Conservation (phyloP, 2,113 vertebrate genomes). For the Carassius carassius region DNA sequence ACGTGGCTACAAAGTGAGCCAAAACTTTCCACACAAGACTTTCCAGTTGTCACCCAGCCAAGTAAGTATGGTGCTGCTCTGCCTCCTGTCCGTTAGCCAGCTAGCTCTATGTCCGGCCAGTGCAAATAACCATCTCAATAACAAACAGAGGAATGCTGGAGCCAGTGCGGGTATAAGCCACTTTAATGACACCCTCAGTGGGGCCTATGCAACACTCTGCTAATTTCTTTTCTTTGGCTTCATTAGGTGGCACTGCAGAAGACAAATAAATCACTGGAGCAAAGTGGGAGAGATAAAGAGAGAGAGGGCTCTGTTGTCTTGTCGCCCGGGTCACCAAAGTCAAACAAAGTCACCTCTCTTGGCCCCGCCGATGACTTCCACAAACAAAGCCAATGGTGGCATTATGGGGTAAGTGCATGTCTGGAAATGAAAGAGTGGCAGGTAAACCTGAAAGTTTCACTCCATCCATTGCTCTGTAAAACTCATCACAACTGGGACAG, state of each 20-base stretch:
- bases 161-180: slow-evolving; percentile 54
- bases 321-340: slow-evolving; percentile 60
- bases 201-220: slow-evolving; percentile 67
- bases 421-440: neutral
- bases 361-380: slow-evolving; percentile 71
- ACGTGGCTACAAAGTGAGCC: neutral
- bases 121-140: slow-evolving; percentile 81
- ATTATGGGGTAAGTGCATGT: neutral
- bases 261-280: slow-evolving; percentile 64
- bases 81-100: slow-evolving; percentile 52
- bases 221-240: slow-evolving; percentile 77
- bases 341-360: slow-evolving; percentile 57
- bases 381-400: slow-evolving; percentile 67
- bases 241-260: slow-evolving; percentile 72
- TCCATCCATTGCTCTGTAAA: neutral
- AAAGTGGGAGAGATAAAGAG: slow-evolving; percentile 40
- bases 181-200: slow-evolving; percentile 75
- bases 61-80: slow-evolving; percentile 68
- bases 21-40: slow-evolving; percentile 52
- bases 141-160: slow-evolving; percentile 75
- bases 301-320: slow-evolving; percentile 57
- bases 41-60: slow-evolving; percentile 67
- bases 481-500: slow-evolving; percentile 47
- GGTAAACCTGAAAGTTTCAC: neutral
- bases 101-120: slow-evolving; percentile 63